Conservation (phyloP, 1,140 invertebrate species). For the Dryas iulia region DNA sequence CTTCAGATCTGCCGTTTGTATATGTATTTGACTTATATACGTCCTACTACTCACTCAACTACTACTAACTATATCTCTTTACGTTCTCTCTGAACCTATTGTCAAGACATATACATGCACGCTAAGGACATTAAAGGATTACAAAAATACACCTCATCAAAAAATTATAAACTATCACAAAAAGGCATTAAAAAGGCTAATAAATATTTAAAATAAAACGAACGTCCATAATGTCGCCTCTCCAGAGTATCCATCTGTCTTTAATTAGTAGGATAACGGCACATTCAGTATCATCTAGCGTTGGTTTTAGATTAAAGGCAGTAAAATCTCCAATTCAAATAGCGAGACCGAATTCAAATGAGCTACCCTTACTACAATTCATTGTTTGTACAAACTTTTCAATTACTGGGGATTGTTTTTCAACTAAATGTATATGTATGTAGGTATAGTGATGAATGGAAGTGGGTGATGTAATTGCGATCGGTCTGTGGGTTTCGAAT, state of each 20-base stretch:
- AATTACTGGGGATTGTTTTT: background rate
- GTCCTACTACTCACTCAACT: too few relatives aligned
- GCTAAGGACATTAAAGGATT: background rate
- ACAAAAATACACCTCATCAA: background rate
- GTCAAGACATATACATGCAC: background rate
- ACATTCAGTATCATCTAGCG: slow-evolving; percentile 51
- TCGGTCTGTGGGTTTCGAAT: too few relatives aligned
- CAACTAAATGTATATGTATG: background rate
- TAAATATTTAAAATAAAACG: background rate
- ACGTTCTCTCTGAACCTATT: too few relatives aligned
- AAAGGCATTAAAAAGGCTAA: background rate
- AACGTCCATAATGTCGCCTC: slow-evolving; percentile 34
- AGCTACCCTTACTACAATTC: slow-evolving; percentile 47
- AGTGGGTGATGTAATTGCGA: too few relatives aligned
- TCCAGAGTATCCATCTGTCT: slow-evolving; percentile 29
- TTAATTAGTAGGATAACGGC: slow-evolving; percentile 68
- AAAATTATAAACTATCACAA: background rate
- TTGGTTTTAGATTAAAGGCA: slow-evolving; percentile 71
- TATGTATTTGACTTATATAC: too few relatives aligned
- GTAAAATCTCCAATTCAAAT: slow-evolving; percentile 76
- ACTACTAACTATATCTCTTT: too few relatives aligned
- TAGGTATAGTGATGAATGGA: too few relatives aligned
- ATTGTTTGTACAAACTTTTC: slow-evolving; percentile 5
- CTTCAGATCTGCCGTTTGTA: too few relatives aligned
- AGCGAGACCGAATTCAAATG: slow-evolving; percentile 66